Percentiles rank a stretch among this genome's conserved stretches.
These are phyloP conservation scores for Drosophila seclusa DNA, from an alignment of 2,888 invertebrate species.

Conservation along the genomic window DNA sequence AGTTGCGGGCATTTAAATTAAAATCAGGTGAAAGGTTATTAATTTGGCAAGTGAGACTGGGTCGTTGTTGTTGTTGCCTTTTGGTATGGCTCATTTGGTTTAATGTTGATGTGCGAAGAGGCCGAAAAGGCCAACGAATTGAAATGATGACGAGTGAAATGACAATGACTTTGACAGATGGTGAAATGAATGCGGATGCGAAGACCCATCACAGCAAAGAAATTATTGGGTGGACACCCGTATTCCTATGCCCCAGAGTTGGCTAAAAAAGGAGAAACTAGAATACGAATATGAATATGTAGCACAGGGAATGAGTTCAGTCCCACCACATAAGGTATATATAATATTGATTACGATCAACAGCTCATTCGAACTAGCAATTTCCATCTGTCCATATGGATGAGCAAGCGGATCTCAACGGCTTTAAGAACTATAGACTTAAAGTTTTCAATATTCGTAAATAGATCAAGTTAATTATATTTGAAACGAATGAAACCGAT, in stretches of 20 bases:
- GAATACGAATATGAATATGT: neutral
- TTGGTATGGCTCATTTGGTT: slow-evolving; percentile 68
- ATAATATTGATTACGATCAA: neutral
- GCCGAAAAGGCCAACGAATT: slow-evolving; percentile 19
- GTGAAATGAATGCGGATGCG: slow-evolving; percentile 47
- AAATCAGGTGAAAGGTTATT: slow-evolving; percentile 80
- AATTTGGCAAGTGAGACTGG: slow-evolving; percentile 70
- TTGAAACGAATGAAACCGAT: neutral
- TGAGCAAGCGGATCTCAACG: too few relatives aligned
- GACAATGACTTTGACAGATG: slow-evolving; percentile 35
- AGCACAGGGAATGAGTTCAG: neutral
- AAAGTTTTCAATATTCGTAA: neutral
- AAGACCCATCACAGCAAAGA: slow-evolving; percentile 2
- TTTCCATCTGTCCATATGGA: neutral
- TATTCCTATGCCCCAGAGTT: neutral
- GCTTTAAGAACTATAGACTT: neutral
- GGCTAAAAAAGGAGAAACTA: neutral
- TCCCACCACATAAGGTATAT: neutral
- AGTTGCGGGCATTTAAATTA: slow-evolving; percentile 74
- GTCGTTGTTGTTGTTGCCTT: slow-evolving; percentile 39
- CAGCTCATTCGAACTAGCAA: neutral
- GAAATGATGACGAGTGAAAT: slow-evolving; percentile 48
- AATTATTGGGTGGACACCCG: neutral
- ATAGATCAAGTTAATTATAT: neutral
- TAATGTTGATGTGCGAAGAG: slow-evolving; percentile 60